Evolutionary conservation across 2,888 invertebrate species (phyloP).

Genomic region (Caenorhabditis sp.): DNA sequence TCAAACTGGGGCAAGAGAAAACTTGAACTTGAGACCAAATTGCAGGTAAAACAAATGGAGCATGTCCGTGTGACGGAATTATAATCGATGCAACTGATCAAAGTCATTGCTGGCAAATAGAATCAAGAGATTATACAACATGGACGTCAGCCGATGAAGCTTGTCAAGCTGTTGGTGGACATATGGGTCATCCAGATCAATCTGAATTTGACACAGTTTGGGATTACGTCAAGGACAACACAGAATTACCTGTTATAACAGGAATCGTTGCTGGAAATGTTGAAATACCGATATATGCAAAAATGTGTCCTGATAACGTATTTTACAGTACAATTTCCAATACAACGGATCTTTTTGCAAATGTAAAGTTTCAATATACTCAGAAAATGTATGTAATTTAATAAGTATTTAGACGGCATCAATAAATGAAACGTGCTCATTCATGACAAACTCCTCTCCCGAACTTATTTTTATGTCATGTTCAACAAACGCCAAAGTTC

Average conservation of each 20-base stretch:
- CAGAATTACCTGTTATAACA: constrained; percentile 50
- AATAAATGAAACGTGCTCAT: constrained; percentile 35
- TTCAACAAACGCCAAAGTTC: constrained; percentile 32
- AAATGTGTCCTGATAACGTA: constrained; percentile 55
- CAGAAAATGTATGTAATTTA: not conserved
- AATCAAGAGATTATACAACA: constrained; percentile 9
- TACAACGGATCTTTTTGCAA: constrained; percentile 6
- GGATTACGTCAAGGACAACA: constrained; percentile 29
- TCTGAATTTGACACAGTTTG: constrained; percentile 10
- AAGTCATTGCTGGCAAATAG: constrained; percentile 44
- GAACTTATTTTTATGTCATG: constrained; percentile 49
- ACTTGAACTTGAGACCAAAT: no score
- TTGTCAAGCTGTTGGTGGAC: constrained; percentile 52
- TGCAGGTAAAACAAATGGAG: not conserved
- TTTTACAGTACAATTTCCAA: constrained; percentile 36
- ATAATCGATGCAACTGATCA: constrained; percentile 34
- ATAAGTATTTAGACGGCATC: constrained; percentile 15
- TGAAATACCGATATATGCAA: constrained; percentile 35
- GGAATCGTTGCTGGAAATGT: constrained; percentile 57
- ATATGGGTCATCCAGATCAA: constrained; percentile 46
- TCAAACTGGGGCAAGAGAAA: no score
- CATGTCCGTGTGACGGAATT: constrained; percentile 38
- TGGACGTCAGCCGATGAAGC: constrained; percentile 54
- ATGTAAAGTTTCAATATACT: constrained; percentile 13
- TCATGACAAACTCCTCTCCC: constrained; percentile 34